Percentiles rank a stretch among this genome's conserved stretches.
These are phyloP conservation scores for Orcinus orca DNA, from an alignment of 2,113 vertebrate species.

Conservation along the genomic window DNA sequence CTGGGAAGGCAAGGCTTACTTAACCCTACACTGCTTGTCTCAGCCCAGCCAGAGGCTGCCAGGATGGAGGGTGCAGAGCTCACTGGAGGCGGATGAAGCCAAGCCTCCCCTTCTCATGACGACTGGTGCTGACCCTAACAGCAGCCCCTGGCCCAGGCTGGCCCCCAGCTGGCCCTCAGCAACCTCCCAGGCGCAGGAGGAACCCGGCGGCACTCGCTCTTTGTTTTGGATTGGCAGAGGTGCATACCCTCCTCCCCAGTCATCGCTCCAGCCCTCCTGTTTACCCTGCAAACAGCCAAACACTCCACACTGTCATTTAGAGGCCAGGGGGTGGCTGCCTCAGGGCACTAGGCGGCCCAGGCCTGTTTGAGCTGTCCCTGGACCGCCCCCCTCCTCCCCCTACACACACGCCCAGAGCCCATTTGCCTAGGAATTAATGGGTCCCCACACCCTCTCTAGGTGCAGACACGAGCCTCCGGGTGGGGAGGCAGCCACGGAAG, in stretches of 20 bases:
- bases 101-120: slow-evolving; percentile 45
- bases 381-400: slow-evolving; percentile 73
- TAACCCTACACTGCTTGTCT: background rate
- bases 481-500: slow-evolving; percentile 36
- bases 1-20: background rate
- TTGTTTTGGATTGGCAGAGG: slow-evolving; percentile 82
- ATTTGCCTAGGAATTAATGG: slow-evolving; percentile 84
- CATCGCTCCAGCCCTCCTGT: slow-evolving; percentile 76
- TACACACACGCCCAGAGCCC: slow-evolving; percentile 80
- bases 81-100: background rate
- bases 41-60: background rate
- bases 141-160: slow-evolving; percentile 53
- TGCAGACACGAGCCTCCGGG: slow-evolving; percentile 46
- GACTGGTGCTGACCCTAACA: slow-evolving; percentile 75
- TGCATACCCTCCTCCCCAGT: slow-evolving; percentile 68
- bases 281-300: slow-evolving; percentile 87
- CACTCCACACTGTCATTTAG: slow-evolving; percentile 80
- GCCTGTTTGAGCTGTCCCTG: slow-evolving; percentile 85
- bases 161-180: background rate
- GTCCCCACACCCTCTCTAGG: slow-evolving; percentile 69
- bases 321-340: slow-evolving; percentile 80
- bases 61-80: background rate
- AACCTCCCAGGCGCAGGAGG: slow-evolving; percentile 34
- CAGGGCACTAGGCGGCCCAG: slow-evolving; percentile 80
- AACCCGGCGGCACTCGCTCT: slow-evolving; percentile 62